phyloP scores from a whole-genome alignment of 2,797 vertebrate genomes.

The Karalla daura region DNA sequence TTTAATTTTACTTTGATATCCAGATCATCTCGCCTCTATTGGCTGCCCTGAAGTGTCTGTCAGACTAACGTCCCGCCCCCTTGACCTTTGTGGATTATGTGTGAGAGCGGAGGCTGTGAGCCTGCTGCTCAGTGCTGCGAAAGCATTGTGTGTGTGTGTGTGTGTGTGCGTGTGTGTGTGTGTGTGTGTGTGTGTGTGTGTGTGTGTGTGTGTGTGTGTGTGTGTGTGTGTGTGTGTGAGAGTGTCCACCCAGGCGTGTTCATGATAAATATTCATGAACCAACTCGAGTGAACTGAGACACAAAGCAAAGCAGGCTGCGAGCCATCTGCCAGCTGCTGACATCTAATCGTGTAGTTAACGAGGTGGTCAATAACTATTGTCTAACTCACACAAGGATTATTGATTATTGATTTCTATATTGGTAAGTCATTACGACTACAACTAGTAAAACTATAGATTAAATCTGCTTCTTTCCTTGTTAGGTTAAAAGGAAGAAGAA shows the following conservation, averaged over 20 bases:
- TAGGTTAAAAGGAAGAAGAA: too few species aligned
- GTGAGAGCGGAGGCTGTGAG: constrained; percentile 36
- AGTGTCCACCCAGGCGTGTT: constrained; percentile 23
- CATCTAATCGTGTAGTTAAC: constrained; percentile 36
- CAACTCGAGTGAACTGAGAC: constrained; percentile 59
- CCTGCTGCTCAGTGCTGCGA: constrained; percentile 39
- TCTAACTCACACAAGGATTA: constrained; percentile 5
- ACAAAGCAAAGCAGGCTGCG: constrained; percentile 52
- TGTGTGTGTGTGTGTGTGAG: background rate
- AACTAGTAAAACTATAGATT: background rate
- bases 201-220: constrained; percentile 4
- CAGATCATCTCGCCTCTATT: background rate
- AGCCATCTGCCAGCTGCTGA: constrained; percentile 68
- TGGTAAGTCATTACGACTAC: background rate
- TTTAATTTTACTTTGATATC: too few species aligned
- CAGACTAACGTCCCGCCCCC: constrained; percentile 17
- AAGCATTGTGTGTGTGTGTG: constrained; percentile 2
- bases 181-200: constrained; percentile 8
- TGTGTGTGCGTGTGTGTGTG: constrained; percentile 6
- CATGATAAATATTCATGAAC: constrained; percentile 72
- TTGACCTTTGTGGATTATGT: constrained; percentile 44
- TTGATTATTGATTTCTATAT: constrained; percentile 11
- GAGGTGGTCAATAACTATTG: constrained; percentile 41
- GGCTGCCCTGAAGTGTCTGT: constrained; percentile 12
- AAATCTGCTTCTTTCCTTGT: background rate